Evolutionary conservation across 2,888 invertebrate species (phyloP), one percentile per base, ranked within the genome.

Genomic region (Phoenoteleia sp.): DNA sequence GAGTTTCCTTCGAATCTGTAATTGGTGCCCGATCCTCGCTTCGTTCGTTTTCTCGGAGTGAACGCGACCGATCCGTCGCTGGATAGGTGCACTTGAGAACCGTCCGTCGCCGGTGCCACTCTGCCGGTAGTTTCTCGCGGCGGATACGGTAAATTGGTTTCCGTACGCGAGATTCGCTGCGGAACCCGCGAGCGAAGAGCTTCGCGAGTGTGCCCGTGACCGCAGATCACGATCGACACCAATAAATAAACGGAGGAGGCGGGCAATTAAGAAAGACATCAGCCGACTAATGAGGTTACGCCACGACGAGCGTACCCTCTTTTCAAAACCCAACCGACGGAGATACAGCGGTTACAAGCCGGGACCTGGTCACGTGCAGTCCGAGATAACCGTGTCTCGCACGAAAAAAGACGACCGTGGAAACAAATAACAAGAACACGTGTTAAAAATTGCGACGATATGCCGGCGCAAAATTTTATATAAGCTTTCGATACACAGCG

Each of bases 221-320:
- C 81, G 80, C 86, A 86, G 90, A 90, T 90, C 89, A 83, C 87
- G 91, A 92, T 91, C 91, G 80, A 81, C 84, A 86, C 84, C 88
- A 89, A 92, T 90, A 90, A 92, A 92, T 91, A 92, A 90, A 87
- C 88, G 69, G 82, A 85, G 88, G 89, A 88, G 88, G 87, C 86
- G 89, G 86, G 90, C 91, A 92, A 92, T 92, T 92, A 92, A 92
- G 92, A 91, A 89, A 91, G 91, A 92, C 92, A 91, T 92, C 92
- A 92, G 90, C 84, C 90, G 90, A 91, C 91, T 92, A 92, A 92
- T 92, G 92, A 92, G 91, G 88, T 91, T 91, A 90, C 92, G 89
- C 89, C 86, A 84, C 81, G 74, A 80, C 86, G 86, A 87, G 60
- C 83, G 49, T 64, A 72, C 56, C 54, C 39, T 69, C 71, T 81